A percentile compares a stretch with the other conserved stretches of the same genome.
Evolutionary conservation across 2,888 invertebrate genomes (phyloP).

Genomic region (Steromphala cineraria): DNA sequence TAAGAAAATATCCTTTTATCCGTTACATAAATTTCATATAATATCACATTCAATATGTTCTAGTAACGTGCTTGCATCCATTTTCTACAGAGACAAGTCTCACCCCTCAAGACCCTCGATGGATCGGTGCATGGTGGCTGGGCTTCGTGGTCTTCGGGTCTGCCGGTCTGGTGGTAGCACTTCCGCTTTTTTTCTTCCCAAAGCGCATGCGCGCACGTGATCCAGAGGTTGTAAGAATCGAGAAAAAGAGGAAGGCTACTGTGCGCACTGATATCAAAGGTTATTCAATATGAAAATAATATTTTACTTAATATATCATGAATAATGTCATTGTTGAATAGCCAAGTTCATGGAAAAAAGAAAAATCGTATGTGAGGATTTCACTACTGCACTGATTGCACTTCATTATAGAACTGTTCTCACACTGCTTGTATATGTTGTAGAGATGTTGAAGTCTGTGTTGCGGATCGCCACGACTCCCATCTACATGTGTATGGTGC

Average conservation of each 20-base stretch:
- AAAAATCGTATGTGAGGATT: too few relatives aligned
- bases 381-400: too few relatives aligned
- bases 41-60: too few relatives aligned
- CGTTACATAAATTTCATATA: too few relatives aligned
- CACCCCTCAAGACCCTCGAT: conserved; percentile 49
- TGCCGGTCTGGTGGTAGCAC: conserved; percentile 32
- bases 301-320: too few relatives aligned
- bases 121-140: conserved; percentile 65
- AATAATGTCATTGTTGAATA: background rate
- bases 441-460: conserved; percentile 48
- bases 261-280: background rate
- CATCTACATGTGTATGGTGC: conserved; percentile 40
- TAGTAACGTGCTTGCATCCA: too few relatives aligned
- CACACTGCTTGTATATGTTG: background rate
- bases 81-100: conserved; percentile 42
- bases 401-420: background rate
- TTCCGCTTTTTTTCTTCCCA: conserved; percentile 51
- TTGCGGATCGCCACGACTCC: conserved; percentile 41
- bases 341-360: too few relatives aligned
- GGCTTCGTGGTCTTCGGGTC: conserved; percentile 54
- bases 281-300: background rate
- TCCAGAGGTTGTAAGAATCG: background rate
- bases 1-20: too few relatives aligned
- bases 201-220: conserved; percentile 24
- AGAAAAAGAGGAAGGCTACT: background rate